Evolutionary conservation across 2,797 vertebrate species (phyloP).

Genomic region (Sternotherus odoratus): DNA sequence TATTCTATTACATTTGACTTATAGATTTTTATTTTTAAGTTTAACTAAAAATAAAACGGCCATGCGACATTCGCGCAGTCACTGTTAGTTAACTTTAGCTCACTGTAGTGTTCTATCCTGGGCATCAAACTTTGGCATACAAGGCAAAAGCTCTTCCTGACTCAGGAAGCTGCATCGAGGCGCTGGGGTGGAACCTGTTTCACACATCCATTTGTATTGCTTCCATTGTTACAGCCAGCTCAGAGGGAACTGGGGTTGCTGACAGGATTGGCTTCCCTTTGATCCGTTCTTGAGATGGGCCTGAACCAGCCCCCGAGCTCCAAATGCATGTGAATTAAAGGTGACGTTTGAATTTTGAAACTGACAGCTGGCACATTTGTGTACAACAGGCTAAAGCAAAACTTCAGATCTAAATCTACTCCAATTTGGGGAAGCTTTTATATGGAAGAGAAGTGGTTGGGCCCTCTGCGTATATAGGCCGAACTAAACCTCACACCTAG

Average conservation of each 20-base stretch:
- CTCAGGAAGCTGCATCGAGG: fast-evolving
- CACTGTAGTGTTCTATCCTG: not conserved
- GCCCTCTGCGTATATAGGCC: not conserved
- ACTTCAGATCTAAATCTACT: too few species aligned
- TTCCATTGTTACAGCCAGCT: not conserved
- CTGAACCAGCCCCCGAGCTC: not conserved
- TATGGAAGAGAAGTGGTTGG: fast-evolving
- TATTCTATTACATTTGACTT: constrained; percentile 75
- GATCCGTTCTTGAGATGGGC: not conserved
- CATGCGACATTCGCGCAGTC: constrained; percentile 68
- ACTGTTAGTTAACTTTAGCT: constrained; percentile 69
- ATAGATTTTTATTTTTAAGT: constrained; percentile 71
- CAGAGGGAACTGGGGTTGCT: fast-evolving
- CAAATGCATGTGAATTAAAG: fast-evolving
- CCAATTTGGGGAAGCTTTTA: not conserved
- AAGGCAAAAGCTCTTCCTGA: constrained; percentile 16
- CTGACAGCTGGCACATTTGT: not conserved
- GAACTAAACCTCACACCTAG: not conserved
- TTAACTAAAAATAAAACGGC: constrained; percentile 51
- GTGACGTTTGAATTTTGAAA: not conserved
- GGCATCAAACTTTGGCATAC: not conserved
- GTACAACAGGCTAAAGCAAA: not conserved
- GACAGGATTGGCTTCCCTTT: not conserved
- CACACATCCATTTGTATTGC: fast-evolving
- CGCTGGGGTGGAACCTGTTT: fast-evolving